A percentile compares a stretch with the other conserved stretches of the same genome.
Conservation (phyloP, 1,140 invertebrate genomes). For the Zaprionus ornatus region DNA sequence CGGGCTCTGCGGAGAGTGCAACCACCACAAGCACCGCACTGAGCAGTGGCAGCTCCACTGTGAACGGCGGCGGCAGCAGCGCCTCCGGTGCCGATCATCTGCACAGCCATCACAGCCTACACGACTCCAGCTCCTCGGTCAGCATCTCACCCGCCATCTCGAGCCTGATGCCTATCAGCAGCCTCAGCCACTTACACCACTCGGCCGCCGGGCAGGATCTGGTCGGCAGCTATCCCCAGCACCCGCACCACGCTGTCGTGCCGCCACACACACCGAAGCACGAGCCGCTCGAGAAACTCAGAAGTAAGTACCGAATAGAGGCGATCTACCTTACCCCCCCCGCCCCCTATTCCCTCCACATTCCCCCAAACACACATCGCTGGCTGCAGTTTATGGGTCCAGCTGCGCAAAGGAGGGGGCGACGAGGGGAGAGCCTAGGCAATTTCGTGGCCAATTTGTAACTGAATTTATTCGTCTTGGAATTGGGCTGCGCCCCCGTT, state of each 20-base stretch:
- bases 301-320: conserved; percentile 87
- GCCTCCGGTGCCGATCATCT: conserved; percentile 77
- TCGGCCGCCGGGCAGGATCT: conserved; percentile 73
- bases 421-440: conserved; percentile 8
- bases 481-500: conserved; percentile 14
- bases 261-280: conserved; percentile 86
- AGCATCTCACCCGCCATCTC: conserved; percentile 88
- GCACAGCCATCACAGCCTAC: conserved; percentile 86
- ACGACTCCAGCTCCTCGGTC: conserved; percentile 86
- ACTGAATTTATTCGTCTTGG: conserved; percentile 60
- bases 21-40: conserved; percentile 78
- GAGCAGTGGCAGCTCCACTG: conserved; percentile 82
- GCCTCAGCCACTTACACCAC: conserved; percentile 84
- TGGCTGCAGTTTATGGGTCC: conserved; percentile 31
- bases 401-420: background rate
- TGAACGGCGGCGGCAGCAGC: conserved; percentile 79
- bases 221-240: conserved; percentile 84
- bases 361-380: background rate
- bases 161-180: conserved; percentile 87
- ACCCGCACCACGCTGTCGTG: conserved; percentile 85
- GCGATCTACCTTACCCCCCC: background rate
- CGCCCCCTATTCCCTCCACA: background rate
- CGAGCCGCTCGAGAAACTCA: conserved; percentile 92
- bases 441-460: conserved; percentile 78
- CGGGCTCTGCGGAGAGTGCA: conserved; percentile 79